Base-by-base conservation (phyloP, 2,888 invertebrate genomes). In the Apoda limacodes region DNA sequence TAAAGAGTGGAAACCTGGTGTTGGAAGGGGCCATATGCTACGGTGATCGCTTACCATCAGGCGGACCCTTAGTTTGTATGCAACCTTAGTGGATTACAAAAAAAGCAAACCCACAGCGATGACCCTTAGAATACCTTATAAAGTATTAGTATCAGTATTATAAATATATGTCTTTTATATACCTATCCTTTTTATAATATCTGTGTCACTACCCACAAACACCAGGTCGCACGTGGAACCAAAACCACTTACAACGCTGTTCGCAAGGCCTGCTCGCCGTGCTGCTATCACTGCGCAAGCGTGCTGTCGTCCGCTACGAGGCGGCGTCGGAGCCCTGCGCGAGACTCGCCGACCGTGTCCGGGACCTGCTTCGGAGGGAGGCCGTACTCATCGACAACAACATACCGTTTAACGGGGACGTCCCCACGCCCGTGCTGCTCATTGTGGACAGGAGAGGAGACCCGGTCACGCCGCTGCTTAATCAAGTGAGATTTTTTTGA, bases 371-470 rank as follows among this genome's bases (percentile, higher is more conserved):
- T 46, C 87, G 88, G 19, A 89, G 95, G 55, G 98, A 98, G 72
- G 91, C 93, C 0, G 87, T 87, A 6, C 80, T 97, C 6, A 92
- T 97, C 60, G 92, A 95, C 50, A 93, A 93, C 60, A 83, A 83
- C n/a, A 83, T 85, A 31, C 86, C 89, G 1, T 93, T 92, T 63
- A 86, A 90, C n/a, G 88, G 89, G 33, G 85, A 85, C n/a, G 70
- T 83, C 25, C 86, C 90, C 1, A 84, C 88, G 21, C 92, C 96
- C 0, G 75, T 95, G 40, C 67, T 99, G 34, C 67, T 99, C 17
- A 90, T 99, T 39, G 60, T 99, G 20, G 99, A 99, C 65, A 83
- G 99, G 43, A 83, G 93, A 47, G 94, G 94, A 60, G 99, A 99
- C 72, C 93, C 97, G 0, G 90, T 98, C 5, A 98, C 99, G 0